Conservation (phyloP, 2,113 vertebrate species). For the Noturus placidus region DNA sequence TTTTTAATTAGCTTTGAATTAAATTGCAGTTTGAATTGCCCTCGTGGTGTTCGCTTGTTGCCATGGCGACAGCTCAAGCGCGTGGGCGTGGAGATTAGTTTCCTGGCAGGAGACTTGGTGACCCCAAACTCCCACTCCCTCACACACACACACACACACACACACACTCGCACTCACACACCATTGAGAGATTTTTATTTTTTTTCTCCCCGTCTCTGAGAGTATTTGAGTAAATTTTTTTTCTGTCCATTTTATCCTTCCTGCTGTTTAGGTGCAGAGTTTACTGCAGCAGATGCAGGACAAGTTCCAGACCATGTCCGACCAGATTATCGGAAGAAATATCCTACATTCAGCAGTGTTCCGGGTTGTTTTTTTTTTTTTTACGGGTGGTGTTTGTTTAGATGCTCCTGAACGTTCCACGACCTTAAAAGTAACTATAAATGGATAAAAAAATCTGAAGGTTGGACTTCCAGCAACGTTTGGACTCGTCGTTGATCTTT, state of each 20-base stretch:
- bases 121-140: slow-evolving; percentile 15
- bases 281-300: slow-evolving; percentile 98
- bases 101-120: background rate
- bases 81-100: background rate
- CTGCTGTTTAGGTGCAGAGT: slow-evolving; percentile 82
- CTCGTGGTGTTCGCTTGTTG: background rate
- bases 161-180: background rate
- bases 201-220: background rate
- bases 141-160: background rate
- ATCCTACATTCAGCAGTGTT: slow-evolving; percentile 73
- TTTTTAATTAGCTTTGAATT: background rate
- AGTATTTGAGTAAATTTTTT: background rate
- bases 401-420: background rate
- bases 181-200: background rate
- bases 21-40: background rate
- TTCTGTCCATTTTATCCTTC: background rate
- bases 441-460: background rate
- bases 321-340: slow-evolving; percentile 98
- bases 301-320: slow-evolving; percentile 99
- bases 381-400: background rate
- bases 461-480: background rate
- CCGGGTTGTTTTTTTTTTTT: too few species aligned
- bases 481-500: background rate
- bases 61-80: slow-evolving; percentile 5
- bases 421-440: background rate